These are phyloP conservation scores for Centruroides vittatus DNA, from an alignment of 1,140 invertebrate genomes.

Conservation along the genomic window DNA sequence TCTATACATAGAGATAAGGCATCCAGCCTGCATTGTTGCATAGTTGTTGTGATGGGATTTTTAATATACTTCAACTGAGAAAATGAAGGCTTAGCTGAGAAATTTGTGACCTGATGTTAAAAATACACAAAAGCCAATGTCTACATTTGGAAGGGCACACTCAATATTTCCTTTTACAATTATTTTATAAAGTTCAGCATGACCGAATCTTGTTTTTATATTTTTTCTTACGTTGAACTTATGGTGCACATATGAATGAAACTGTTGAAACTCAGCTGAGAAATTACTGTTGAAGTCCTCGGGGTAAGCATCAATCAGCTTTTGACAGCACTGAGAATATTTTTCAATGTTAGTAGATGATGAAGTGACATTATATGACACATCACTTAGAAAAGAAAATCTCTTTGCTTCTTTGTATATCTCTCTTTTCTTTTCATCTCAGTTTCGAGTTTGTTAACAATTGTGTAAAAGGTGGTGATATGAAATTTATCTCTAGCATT, in stretches of 20 bases:
- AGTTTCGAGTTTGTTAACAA: too few relatives aligned
- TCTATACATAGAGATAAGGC: constrained; percentile 5
- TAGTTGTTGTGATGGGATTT: constrained; percentile 3
- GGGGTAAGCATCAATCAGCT: constrained; percentile 10
- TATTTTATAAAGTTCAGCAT: constrained; percentile 9
- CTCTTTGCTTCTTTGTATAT: too few relatives aligned
- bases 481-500: too few relatives aligned
- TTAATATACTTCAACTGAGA: constrained; percentile 7
- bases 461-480: too few relatives aligned
- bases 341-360: constrained; percentile 8
- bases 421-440: too few relatives aligned
- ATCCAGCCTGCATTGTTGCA: background rate
- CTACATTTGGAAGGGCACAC: constrained; percentile 8
- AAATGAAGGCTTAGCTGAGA: constrained; percentile 7
- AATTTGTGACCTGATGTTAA: constrained; percentile 9
- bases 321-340: constrained; percentile 11
- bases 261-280: background rate
- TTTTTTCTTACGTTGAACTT: constrained; percentile 15
- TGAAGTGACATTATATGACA: too few relatives aligned
- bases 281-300: constrained; percentile 9
- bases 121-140: constrained; percentile 8
- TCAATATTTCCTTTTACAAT: constrained; percentile 6
- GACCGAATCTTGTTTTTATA: constrained; percentile 3
- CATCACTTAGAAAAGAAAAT: too few relatives aligned
- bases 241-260: constrained; percentile 9